Conservation (phyloP, 2,797 vertebrate genomes). For the Cichlasoma orientale region DNA sequence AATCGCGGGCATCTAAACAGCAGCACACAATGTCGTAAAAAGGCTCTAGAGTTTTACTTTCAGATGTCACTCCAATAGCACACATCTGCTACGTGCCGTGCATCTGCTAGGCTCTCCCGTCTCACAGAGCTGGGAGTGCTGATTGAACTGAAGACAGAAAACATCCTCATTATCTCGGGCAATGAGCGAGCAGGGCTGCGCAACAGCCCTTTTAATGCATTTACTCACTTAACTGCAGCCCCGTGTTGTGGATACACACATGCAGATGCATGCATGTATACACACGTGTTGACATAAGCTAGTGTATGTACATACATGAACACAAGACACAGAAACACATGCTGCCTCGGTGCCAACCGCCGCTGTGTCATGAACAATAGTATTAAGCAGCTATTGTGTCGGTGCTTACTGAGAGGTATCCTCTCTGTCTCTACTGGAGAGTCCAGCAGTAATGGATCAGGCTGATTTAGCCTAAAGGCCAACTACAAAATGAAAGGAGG, state of each 20-base stretch:
- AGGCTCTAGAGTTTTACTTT: conserved; percentile 81
- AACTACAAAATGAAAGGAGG: neutral
- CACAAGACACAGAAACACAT: conserved; percentile 1
- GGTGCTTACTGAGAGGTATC: conserved; percentile 11
- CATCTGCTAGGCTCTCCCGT: conserved; percentile 77
- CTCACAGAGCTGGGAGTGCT: conserved; percentile 57
- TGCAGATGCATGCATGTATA: conserved; percentile 1
- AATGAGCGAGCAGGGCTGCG: conserved; percentile 63
- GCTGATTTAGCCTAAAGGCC: neutral
- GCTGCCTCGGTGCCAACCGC: conserved; percentile 17
- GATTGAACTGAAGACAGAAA: conserved; percentile 83
- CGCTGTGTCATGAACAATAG: conserved; percentile 42
- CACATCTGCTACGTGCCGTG: conserved; percentile 82
- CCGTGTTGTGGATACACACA: conserved; percentile 17
- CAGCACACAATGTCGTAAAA: conserved; percentile 72
- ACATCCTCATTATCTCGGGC: conserved; percentile 80
- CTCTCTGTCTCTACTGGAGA: conserved; percentile 16
- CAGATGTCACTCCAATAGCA: conserved; percentile 84
- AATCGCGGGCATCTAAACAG: conserved; percentile 76
- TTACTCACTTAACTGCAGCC: conserved; percentile 66
- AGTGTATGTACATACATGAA: neutral
- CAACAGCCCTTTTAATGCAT: conserved; percentile 68
- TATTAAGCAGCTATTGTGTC: conserved; percentile 47
- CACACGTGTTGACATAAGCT: neutral
- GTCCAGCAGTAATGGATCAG: neutral